Conservation (phyloP, 2,113 vertebrate species). For the Heptranchias perlo region DNA sequence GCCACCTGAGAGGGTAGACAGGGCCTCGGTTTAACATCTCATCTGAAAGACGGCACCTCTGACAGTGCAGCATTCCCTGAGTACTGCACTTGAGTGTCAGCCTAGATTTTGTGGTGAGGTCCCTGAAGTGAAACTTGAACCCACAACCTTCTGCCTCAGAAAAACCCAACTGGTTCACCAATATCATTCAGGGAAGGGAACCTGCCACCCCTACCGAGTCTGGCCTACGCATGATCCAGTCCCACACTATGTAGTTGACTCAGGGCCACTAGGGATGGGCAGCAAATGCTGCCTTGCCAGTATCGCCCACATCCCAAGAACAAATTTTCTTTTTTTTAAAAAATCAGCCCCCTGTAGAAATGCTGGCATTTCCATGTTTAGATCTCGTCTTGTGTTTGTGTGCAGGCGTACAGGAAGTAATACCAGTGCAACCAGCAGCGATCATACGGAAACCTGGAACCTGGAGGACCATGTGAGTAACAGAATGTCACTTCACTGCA, state of each 20-base stretch:
- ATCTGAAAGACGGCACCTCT: too few relatives aligned
- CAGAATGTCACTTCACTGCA: accelerated
- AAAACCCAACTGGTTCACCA: background rate
- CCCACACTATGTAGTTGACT: background rate
- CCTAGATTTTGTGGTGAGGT: background rate
- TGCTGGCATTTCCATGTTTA: background rate
- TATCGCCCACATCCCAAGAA: background rate
- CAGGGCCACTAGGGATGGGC: too few relatives aligned
- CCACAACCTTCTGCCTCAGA: too few relatives aligned
- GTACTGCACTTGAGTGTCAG: background rate
- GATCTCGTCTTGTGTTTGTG: slow-evolving; percentile 39
- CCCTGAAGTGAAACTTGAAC: background rate
- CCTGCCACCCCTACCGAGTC: background rate
- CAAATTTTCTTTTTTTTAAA: background rate
- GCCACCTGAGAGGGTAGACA: background rate
- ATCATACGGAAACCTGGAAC: slow-evolving; percentile 76
- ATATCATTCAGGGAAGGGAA: background rate
- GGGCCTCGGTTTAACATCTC: background rate
- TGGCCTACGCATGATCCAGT: background rate
- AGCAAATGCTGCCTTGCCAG: background rate
- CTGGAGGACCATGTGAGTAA: slow-evolving; percentile 74
- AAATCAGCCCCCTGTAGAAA: background rate
- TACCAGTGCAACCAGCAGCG: slow-evolving; percentile 72
- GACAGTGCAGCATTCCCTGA: background rate
- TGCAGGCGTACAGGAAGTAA: slow-evolving; percentile 78